A percentile compares a stretch with the other conserved stretches of the same genome.
Evolutionary conservation across 2,113 vertebrate genomes (phyloP).

Genomic region (Phocoena sinus): DNA sequence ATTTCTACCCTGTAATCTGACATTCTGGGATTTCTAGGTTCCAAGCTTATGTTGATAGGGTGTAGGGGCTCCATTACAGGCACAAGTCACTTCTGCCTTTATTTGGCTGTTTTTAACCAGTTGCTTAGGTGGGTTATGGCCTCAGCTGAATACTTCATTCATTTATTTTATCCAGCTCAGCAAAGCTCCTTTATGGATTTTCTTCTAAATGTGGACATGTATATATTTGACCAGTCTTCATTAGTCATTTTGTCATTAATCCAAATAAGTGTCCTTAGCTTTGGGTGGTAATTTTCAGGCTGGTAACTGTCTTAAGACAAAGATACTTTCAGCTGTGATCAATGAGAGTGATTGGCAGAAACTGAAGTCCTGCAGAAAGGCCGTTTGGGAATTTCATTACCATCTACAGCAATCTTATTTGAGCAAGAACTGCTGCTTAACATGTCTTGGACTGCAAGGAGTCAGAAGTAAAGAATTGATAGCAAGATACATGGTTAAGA

Average conservation of each 20-base stretch:
- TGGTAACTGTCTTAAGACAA: neutral
- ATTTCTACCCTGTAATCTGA: neutral
- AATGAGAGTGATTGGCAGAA: neutral
- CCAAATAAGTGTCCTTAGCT: neutral
- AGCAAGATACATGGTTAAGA: conserved; percentile 49
- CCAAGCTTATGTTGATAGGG: neutral
- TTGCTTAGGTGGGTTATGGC: neutral
- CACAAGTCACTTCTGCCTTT: neutral
- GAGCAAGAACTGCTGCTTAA: conserved; percentile 42
- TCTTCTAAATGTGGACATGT: neutral
- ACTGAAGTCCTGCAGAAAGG: neutral
- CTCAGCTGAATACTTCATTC: neutral
- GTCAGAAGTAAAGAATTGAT: conserved; percentile 30
- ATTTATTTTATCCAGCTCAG: neutral
- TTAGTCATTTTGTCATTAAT: conserved; percentile 25
- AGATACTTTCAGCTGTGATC: neutral
- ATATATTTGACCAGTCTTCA: neutral
- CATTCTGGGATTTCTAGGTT: neutral
- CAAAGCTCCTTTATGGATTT: neutral
- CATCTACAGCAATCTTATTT: conserved; percentile 6
- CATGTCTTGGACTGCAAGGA: neutral
- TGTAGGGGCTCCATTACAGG: neutral
- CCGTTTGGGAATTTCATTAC: conserved; percentile 14
- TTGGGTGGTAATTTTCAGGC: neutral
- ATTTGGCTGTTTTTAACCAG: neutral